phyloP scores from a whole-genome alignment of 1,140 invertebrate genomes.

The Rhagoletis pomonella region DNA sequence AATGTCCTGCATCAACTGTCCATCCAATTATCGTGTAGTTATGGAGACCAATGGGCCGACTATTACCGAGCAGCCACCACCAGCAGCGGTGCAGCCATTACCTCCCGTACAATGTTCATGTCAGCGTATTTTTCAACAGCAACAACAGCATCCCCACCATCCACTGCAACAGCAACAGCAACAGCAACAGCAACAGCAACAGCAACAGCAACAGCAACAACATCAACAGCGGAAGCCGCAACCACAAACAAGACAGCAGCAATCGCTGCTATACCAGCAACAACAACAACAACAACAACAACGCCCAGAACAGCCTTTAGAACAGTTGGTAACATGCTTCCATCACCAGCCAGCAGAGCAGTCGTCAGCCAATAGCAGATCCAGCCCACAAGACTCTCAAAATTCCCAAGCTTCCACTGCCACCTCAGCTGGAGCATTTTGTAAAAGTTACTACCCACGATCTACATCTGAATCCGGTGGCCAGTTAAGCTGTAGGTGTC shows the following conservation, averaged over 20 bases:
- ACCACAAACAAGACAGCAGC: neutral
- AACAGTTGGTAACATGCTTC: neutral
- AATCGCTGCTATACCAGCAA: neutral
- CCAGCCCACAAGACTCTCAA: constrained; percentile 19
- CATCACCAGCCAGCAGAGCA: neutral
- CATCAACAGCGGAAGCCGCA: neutral
- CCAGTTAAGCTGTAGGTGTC: neutral
- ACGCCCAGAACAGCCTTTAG: neutral
- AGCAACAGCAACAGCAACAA: neutral
- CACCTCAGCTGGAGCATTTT: neutral
- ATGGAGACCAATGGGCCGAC: constrained; percentile 5
- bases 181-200: neutral
- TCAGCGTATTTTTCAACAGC: constrained; percentile 1
- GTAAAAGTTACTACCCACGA: neutral
- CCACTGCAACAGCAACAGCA: neutral
- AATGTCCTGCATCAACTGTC: constrained; percentile 14
- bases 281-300: constrained; percentile 16
- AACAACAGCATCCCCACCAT: neutral
- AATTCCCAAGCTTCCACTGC: neutral
- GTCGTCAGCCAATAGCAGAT: neutral
- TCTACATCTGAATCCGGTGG: constrained; percentile 14
- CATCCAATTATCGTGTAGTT: constrained; percentile 30
- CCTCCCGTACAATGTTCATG: constrained; percentile 16
- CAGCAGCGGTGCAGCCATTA: neutral
- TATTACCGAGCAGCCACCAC: neutral